Evolutionary conservation across 2,797 vertebrate species (phyloP).

Genomic region (Rhincodon typus): DNA sequence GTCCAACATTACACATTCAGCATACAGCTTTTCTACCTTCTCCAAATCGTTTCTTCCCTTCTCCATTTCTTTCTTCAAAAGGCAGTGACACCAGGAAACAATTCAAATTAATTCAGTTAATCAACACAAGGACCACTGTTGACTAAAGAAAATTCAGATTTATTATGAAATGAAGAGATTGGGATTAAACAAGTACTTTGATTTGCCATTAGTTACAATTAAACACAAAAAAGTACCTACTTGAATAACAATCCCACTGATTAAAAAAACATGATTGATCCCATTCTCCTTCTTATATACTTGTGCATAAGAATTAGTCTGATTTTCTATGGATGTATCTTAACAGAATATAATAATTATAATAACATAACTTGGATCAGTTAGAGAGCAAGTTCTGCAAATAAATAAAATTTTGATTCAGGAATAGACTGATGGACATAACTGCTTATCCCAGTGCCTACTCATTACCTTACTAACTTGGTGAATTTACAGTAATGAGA

Average conservation of each 20-base stretch:
- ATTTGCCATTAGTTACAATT: background rate
- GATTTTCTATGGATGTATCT: background rate
- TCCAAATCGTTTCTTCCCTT: conserved; percentile 56
- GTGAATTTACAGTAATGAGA: background rate
- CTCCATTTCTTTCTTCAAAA: conserved; percentile 62
- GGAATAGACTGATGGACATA: no score
- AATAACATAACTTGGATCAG: background rate
- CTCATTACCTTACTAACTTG: background rate
- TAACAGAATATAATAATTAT: background rate
- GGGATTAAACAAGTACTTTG: background rate
- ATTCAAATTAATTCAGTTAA: conserved; percentile 36
- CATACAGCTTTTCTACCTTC: conserved; percentile 54
- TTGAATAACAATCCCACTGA: conserved; percentile 1
- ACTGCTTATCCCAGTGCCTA: no score
- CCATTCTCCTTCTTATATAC: background rate
- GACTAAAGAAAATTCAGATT: background rate
- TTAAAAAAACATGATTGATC: background rate
- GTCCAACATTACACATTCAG: conserved; percentile 55
- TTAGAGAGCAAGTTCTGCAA: background rate
- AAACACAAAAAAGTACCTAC: background rate
- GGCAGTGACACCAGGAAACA: no score
- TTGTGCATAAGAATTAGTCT: conserved; percentile 9
- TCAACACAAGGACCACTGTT: background rate
- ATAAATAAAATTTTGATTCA: no score
- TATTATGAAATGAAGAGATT: background rate